Evolutionary conservation across 2,888 invertebrate genomes (phyloP).

Genomic region (Agrotis ipsilon): DNA sequence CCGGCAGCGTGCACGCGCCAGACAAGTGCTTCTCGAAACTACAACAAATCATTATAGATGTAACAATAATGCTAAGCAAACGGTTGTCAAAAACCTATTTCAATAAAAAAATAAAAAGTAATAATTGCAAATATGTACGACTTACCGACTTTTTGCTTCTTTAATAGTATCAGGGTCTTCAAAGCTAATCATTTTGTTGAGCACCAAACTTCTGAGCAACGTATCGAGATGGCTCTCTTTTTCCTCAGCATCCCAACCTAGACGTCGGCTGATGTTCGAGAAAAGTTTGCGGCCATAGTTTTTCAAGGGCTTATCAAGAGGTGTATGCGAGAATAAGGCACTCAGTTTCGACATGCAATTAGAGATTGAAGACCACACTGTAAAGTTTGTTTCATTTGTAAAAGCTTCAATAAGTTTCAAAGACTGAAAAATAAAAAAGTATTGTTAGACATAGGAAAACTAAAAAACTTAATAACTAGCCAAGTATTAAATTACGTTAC

Average conservation of each 20-base stretch:
- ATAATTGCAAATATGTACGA: neutral
- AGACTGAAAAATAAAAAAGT: constrained; percentile 78
- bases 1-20: constrained; percentile 92
- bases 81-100: neutral
- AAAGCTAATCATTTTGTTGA: constrained; percentile 95
- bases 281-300: constrained; percentile 94
- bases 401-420: constrained; percentile 96
- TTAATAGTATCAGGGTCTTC: constrained; percentile 94
- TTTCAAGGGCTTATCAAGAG: constrained; percentile 94
- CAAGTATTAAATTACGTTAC: constrained; percentile 77
- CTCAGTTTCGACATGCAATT: constrained; percentile 95
- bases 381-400: constrained; percentile 96
- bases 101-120: neutral
- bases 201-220: constrained; percentile 95
- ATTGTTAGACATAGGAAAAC: neutral
- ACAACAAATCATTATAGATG: neutral
- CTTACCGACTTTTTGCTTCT: constrained; percentile 93
- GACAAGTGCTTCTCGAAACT: constrained; percentile 93
- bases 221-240: constrained; percentile 97
- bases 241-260: constrained; percentile 96
- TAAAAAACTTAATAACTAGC: neutral
- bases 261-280: constrained; percentile 92
- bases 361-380: constrained; percentile 97
- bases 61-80: neutral
- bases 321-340: constrained; percentile 95